phyloP scores from a whole-genome alignment of 2,888 invertebrate species.

The Saturnia japonica region DNA sequence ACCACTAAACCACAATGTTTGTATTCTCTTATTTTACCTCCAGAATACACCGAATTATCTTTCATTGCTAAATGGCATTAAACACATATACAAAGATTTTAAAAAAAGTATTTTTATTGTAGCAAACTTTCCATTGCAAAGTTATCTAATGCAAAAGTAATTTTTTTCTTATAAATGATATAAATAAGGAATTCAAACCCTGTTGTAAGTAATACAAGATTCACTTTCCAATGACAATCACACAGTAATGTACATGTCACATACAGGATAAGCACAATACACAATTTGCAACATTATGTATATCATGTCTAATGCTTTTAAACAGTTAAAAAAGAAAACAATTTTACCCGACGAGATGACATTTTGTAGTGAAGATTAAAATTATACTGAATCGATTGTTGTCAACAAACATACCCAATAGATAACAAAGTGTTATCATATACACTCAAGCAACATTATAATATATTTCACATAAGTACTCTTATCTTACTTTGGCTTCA shows the following conservation, averaged over 20 bases:
- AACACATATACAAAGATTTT: no score
- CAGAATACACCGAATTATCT: background rate
- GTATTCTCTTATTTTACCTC: background rate
- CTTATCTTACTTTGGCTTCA: slow-evolving; percentile 44
- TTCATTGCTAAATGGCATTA: background rate
- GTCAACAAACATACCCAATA: slow-evolving; percentile 65
- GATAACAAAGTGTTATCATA: slow-evolving; percentile 71
- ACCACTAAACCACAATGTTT: no score
- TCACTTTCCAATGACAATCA: slow-evolving; percentile 1
- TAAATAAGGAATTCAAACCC: slow-evolving; percentile 15
- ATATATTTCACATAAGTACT: slow-evolving; percentile 38
- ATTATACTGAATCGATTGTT: slow-evolving; percentile 66
- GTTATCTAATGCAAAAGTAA: background rate
- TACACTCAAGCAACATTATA: slow-evolving; percentile 52
- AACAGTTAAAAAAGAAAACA: slow-evolving; percentile 29
- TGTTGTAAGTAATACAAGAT: background rate
- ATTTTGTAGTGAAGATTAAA: slow-evolving; percentile 67
- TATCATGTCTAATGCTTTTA: background rate
- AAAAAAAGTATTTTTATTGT: background rate
- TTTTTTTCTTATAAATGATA: background rate
- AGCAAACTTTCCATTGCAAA: background rate
- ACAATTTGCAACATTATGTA: slow-evolving; percentile 7
- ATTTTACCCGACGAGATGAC: slow-evolving; percentile 72
- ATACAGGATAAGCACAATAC: slow-evolving; percentile 17
- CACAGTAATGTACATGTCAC: slow-evolving; percentile 14